Percentiles rank a stretch among this genome's conserved stretches.
These are phyloP conservation scores for Augochlora pura DNA, from an alignment of 1,140 invertebrate genomes.

Conservation along the genomic window DNA sequence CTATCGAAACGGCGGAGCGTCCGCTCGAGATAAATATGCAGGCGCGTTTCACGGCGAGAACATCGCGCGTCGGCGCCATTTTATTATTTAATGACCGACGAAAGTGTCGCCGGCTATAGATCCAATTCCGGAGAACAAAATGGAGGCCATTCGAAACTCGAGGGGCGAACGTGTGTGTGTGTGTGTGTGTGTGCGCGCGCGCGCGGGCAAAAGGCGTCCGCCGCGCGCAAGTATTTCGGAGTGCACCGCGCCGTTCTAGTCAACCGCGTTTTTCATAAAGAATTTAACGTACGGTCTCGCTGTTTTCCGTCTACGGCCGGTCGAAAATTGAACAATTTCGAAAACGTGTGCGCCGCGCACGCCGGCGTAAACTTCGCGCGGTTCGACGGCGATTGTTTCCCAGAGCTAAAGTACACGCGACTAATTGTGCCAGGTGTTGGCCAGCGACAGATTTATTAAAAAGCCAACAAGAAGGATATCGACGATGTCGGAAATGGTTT, in stretches of 20 bases:
- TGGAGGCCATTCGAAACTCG: neutral
- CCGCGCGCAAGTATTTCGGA: conserved; percentile 40
- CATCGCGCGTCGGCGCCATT: neutral
- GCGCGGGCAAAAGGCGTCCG: no score
- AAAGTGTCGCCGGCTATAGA: neutral
- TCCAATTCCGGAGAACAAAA: conserved; percentile 10
- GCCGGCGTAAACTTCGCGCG: neutral
- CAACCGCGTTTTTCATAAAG: conserved; percentile 42
- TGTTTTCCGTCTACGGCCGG: neutral
- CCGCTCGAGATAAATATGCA: no score
- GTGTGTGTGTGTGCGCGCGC: no score
- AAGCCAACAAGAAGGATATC: no score
- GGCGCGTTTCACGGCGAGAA: no score
- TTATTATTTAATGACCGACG: conserved; percentile 13
- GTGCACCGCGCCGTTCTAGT: conserved; percentile 29
- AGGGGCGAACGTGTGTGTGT: no score
- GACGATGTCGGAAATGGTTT: no score
- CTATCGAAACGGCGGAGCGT: no score
- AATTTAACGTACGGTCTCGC: conserved; percentile 23
- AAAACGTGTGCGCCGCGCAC: neutral
- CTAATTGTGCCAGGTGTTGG: no score
- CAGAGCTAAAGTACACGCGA: neutral
- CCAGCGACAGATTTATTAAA: no score
- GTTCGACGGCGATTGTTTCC: neutral
- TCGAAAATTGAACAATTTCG: conserved; percentile 35